Base-by-base conservation (phyloP, 2,888 invertebrate species). In the Caenorhabditis auriculariae region DNA sequence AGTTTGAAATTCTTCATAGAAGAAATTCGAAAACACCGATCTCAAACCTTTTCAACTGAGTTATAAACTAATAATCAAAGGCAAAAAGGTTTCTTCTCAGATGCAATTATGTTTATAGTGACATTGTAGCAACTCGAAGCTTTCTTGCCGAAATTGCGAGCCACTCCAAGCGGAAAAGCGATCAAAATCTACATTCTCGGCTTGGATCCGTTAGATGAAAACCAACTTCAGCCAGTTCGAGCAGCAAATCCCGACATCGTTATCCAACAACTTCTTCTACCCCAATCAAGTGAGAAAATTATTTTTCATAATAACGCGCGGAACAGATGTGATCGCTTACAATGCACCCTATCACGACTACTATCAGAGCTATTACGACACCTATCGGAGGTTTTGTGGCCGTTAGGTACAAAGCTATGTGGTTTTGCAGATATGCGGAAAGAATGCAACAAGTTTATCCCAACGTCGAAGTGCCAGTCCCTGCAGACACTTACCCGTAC, bases 361-460 rank as follows among this genome's bases (percentile, higher is more conserved):
- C 43, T 63, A 63, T 44, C 44, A 37, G 17, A 49, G 52, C 0
- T 63, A 63, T 55, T 63, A 63, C 49, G 63, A 63, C 28, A 50
- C 48, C 15, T 63, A 63, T 32, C 39, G 53, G 32, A 46, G 60
- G 60, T 60, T 24, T 15, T 2, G 6, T 4, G 29, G 19, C 28
- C 7, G 19, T 27, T 5, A 19, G 12, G 9, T 15, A 17, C 7
- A 15, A 9, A 19, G 29, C 21, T 2, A 28, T 26, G 12, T 5
- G 21, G 38, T 17, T 44, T 41, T 49, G 21, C 21, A 60, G 63
- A 38, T 63, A 63, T 29, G 51, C 63, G 3, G 23, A 23, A 15
- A 42, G 63, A 23, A 49, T 55, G 43, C 43, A 55, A 42, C 63
- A 63, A 29, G 26, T 63, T 2, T 63, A 63, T 23, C 63, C 63